A percentile compares a stretch with the other conserved stretches of the same genome.
phyloP scores from a whole-genome alignment of 2,113 vertebrate genomes.

The Psilopogon haemacephalus region DNA sequence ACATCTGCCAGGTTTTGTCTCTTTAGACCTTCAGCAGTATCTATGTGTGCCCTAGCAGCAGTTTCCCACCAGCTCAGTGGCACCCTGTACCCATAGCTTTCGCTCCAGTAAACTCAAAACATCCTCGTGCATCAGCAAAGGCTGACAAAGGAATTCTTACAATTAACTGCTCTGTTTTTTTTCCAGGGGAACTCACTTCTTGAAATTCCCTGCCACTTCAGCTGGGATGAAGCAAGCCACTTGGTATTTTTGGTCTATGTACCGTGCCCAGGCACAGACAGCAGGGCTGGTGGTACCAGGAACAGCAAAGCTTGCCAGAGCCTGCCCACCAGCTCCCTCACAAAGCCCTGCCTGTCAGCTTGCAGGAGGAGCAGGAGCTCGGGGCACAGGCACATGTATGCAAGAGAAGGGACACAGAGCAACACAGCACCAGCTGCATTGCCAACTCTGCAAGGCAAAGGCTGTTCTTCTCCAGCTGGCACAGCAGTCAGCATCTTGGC shows the following conservation, averaged over 20 bases:
- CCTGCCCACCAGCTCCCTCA: fast-evolving
- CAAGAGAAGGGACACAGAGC: not conserved
- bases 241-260: fast-evolving
- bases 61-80: too few species aligned
- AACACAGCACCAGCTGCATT: fast-evolving
- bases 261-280: too few species aligned
- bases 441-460: not conserved
- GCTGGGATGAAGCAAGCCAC: not conserved
- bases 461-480: not conserved
- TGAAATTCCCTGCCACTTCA: not conserved
- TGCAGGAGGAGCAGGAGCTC: fast-evolving
- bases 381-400: fast-evolving
- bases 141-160: too few species aligned
- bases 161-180: not conserved
- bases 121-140: too few species aligned
- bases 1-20: too few species aligned
- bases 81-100: too few species aligned
- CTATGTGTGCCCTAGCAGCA: too few species aligned
- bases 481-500: not conserved
- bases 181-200: not conserved
- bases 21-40: too few species aligned
- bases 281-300: fast-evolving
- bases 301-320: fast-evolving
- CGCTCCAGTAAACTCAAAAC: too few species aligned
- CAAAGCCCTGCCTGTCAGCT: fast-evolving